Conservation (phyloP, 2,113 vertebrate species). For the Rhinichthys klamathensis region DNA sequence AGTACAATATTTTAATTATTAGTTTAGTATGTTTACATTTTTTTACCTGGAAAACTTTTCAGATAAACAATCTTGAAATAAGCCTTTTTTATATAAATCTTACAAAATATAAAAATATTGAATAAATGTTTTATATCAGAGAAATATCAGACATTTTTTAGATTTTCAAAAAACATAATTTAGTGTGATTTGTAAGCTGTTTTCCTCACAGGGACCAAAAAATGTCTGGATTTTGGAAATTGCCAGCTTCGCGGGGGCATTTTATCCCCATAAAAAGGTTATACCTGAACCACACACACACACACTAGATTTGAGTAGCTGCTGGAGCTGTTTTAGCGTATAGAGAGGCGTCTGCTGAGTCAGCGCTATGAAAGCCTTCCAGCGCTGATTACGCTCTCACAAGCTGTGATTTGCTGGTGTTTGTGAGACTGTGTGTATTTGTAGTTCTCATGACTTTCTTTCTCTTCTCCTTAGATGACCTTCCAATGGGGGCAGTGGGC, state of each 20-base stretch:
- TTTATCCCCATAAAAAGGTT: too few relatives aligned
- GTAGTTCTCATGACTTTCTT: slow-evolving; percentile 10
- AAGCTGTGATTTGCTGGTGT: slow-evolving; percentile 4
- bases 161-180: too few relatives aligned
- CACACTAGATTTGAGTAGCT: slow-evolving; percentile 20
- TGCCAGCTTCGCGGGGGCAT: too few relatives aligned
- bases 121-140: neutral
- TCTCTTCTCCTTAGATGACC: slow-evolving; percentile 79
- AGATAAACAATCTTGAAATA: neutral
- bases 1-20: neutral
- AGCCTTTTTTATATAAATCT: neutral
- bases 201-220: too few relatives aligned
- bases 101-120: neutral
- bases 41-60: too few relatives aligned
- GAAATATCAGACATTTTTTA: too few relatives aligned
- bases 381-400: neutral
- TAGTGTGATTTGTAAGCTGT: too few relatives aligned
- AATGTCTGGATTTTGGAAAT: too few relatives aligned
- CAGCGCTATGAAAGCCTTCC: neutral
- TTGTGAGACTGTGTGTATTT: neutral
- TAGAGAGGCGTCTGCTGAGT: slow-evolving; percentile 3
- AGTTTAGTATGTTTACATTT: neutral
- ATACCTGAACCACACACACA: neutral
- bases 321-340: neutral
- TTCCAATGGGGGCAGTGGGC: slow-evolving; percentile 79